Base-by-base conservation (phyloP, 2,113 vertebrate genomes). In the Pluvialis apricaria region DNA sequence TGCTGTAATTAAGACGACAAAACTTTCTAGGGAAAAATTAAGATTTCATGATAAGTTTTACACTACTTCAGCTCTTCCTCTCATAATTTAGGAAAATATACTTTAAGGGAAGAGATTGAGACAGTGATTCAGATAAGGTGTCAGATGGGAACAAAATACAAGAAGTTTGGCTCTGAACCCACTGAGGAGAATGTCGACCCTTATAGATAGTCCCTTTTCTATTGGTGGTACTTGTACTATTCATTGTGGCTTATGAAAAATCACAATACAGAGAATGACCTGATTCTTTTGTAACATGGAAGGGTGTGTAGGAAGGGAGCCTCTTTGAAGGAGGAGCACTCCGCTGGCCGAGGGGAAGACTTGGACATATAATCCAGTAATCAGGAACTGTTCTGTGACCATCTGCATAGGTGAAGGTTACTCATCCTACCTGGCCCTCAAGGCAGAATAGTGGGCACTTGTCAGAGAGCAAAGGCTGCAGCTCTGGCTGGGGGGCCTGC, bases 71-170 rank as follows among this genome's bases (percentile, higher is more conserved):
- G 54, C 8, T 94, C 44, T 76, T 87, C 20, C 65, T 81, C 52
- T 83, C 70, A 45, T 58, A 70, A 94, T 90, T 88, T 51, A 93
- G 69, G 82, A 96, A 96, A 92, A 86, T 92, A 62, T 36, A 58
- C 65, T n/a, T 90, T 28, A 84, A 54, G 31, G 61, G 55, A 79
- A 83, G 54, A 69, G 77, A 82, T 31, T 66, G 61, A 86, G 45
- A 36, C 47, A 47, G 47, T 91, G 69, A 76, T 93, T 96, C 91
- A 90, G 85, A 55, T 91, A 86, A 96, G 76, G 57, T 38, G 8
- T 82, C 38, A 94, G 76, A 70, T 81, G 72, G 82, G 79, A 93
- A 91, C 15, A 51, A 82, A 92, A 72, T 42, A 65, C 16, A 82
- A 95, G 60, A 60, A 57, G 40, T 57, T 86, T 90, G 34, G 18